A percentile compares a stretch with the other conserved stretches of the same genome.
These are phyloP conservation scores for Nothocercus nigrocapillus DNA, from an alignment of 2,113 vertebrate species.

Conservation along the genomic window DNA sequence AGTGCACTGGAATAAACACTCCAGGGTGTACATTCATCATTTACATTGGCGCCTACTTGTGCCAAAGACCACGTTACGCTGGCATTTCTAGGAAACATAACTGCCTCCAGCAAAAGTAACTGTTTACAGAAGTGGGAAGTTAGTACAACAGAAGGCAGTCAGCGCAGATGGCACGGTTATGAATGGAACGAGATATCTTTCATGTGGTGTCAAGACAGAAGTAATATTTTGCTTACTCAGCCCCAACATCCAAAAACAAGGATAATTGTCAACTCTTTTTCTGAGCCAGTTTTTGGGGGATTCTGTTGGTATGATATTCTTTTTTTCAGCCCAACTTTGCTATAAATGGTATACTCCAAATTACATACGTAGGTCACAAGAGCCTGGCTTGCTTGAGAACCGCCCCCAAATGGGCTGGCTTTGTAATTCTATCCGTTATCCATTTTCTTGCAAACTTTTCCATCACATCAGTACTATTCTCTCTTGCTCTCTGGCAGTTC, in stretches of 20 bases:
- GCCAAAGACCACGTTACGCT: neutral
- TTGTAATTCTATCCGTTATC: neutral
- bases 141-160: constrained; percentile 1
- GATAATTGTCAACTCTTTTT: neutral
- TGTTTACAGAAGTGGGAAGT: neutral
- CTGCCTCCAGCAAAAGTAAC: constrained; percentile 8
- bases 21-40: neutral
- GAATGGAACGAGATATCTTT: constrained; percentile 22
- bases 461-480: neutral
- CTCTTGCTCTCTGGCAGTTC: neutral
- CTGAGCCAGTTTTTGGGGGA: neutral
- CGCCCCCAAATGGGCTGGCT: neutral
- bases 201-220: neutral
- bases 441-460: neutral
- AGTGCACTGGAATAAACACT: neutral
- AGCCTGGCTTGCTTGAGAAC: neutral
- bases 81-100: neutral
- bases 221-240: neutral
- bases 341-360: neutral
- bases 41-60: neutral
- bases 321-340: neutral
- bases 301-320: neutral
- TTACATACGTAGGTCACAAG: neutral
- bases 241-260: neutral
- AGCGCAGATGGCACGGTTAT: neutral